phyloP scores from a whole-genome alignment of 2,797 vertebrate genomes.

The Pangasius krempfi region DNA sequence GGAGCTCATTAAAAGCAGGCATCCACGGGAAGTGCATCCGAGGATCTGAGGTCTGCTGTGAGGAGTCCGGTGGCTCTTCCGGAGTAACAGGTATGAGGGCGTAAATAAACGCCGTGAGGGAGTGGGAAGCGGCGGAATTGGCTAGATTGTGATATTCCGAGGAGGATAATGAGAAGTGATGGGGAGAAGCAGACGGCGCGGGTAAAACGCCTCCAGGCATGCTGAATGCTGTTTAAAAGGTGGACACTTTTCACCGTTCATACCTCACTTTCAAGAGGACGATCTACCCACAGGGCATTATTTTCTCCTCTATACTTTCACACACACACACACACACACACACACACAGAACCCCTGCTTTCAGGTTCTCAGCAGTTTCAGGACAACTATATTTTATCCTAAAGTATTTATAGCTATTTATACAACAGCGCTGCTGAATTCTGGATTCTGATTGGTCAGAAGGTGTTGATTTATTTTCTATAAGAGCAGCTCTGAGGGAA shows the following conservation, averaged over 20 bases:
- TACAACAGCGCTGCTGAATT: background rate
- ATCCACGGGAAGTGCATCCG: conserved; percentile 44
- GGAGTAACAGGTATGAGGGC: conserved; percentile 42
- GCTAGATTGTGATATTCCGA: conserved; percentile 73
- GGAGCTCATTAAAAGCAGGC: conserved; percentile 54
- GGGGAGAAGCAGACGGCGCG: conserved; percentile 64
- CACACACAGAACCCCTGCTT: background rate
- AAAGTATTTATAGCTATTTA: background rate
- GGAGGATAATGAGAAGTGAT: conserved; percentile 76
- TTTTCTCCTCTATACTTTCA: conserved; percentile 66
- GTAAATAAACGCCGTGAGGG: conserved; percentile 65
- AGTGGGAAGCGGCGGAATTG: conserved; percentile 63
- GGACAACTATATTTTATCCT: background rate
- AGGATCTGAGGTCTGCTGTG: conserved; percentile 53
- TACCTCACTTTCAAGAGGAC: conserved; percentile 55
- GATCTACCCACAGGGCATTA: conserved; percentile 71
- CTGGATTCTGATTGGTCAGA: conserved; percentile 11
- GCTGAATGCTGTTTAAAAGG: conserved; percentile 69
- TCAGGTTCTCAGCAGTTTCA: background rate
- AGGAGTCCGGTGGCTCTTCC: conserved; percentile 53
- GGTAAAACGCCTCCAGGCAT: conserved; percentile 74
- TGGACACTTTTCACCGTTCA: conserved; percentile 66
- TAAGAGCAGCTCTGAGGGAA: background rate
- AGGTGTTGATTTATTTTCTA: background rate
- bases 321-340: conserved; percentile 10